phyloP scores from a whole-genome alignment of 2,113 vertebrate species.

The Trichechus manatus region DNA sequence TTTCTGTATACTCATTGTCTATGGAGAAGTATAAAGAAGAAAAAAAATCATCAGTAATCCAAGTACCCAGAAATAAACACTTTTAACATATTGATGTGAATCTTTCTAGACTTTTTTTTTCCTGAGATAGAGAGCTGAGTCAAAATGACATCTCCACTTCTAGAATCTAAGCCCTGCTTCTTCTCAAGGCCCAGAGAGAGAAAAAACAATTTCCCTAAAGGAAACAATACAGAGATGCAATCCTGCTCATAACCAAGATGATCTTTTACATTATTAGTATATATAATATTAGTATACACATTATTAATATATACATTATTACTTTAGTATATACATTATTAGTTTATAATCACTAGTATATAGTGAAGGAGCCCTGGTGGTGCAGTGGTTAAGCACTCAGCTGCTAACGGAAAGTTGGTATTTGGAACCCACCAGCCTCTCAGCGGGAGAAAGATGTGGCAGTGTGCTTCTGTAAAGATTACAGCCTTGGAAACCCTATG shows the following conservation, averaged over 20 bases:
- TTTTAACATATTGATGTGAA: neutral
- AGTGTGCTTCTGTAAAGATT: too few relatives aligned
- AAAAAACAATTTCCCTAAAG: too few relatives aligned
- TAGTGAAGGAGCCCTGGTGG: too few relatives aligned
- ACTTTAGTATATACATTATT: too few relatives aligned
- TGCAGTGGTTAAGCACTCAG: too few relatives aligned
- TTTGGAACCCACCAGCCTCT: too few relatives aligned
- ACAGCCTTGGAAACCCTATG: too few relatives aligned
- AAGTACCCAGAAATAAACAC: slow-evolving; percentile 12
- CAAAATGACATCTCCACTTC: neutral
- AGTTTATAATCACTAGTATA: too few relatives aligned
- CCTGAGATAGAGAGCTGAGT: neutral
- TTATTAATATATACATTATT: too few relatives aligned
- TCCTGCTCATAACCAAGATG: neutral
- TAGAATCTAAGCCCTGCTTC: neutral
- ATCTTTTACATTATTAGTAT: neutral
- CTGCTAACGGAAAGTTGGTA: too few relatives aligned
- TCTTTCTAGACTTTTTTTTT: neutral
- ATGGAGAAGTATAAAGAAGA: slow-evolving; percentile 40
- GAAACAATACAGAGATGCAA: neutral
- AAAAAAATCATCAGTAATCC: neutral
- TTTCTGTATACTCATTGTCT: neutral
- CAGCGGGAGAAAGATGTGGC: too few relatives aligned
- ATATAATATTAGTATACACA: too few relatives aligned
- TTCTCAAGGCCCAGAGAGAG: neutral